A percentile compares a stretch with the other conserved stretches of the same genome.
Evolutionary conservation across 2,888 invertebrate genomes (phyloP).

Genomic region (Scotopteryx bipunctaria): DNA sequence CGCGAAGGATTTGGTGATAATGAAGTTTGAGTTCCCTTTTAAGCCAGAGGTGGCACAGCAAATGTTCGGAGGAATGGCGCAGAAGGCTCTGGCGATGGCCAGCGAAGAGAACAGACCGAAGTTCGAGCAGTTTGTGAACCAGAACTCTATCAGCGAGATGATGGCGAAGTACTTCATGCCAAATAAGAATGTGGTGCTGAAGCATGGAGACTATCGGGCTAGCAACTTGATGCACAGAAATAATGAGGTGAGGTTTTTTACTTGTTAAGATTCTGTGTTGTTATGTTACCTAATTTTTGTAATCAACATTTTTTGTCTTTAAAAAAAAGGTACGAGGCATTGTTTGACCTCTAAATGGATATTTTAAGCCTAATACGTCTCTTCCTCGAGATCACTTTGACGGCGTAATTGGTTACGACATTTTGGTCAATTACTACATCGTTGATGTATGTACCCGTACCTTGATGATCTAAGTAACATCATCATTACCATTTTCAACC

Average conservation of each 20-base stretch:
- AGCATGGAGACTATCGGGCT: conserved; percentile 40
- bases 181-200: conserved; percentile 8
- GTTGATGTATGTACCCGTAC: too few relatives aligned
- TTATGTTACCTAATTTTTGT: too few relatives aligned
- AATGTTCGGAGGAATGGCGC: conserved; percentile 4
- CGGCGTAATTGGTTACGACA: too few relatives aligned
- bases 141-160: not conserved
- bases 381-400: too few relatives aligned
- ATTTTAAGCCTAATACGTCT: too few relatives aligned
- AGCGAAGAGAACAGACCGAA: conserved; percentile 17
- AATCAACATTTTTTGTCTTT: too few relatives aligned
- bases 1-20: not conserved
- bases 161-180: conserved; percentile 15
- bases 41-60: not conserved
- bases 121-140: conserved; percentile 12
- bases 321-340: too few relatives aligned
- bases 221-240: conserved; percentile 46
- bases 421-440: too few relatives aligned
- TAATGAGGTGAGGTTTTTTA: conserved; percentile 27
- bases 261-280: not conserved
- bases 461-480: too few relatives aligned
- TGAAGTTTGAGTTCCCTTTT: conserved; percentile 9
- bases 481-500: too few relatives aligned
- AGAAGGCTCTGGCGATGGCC: conserved; percentile 8
- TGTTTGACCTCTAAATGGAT: too few relatives aligned